phyloP scores from a whole-genome alignment of 2,888 invertebrate species.

The Trachelus stipa region DNA sequence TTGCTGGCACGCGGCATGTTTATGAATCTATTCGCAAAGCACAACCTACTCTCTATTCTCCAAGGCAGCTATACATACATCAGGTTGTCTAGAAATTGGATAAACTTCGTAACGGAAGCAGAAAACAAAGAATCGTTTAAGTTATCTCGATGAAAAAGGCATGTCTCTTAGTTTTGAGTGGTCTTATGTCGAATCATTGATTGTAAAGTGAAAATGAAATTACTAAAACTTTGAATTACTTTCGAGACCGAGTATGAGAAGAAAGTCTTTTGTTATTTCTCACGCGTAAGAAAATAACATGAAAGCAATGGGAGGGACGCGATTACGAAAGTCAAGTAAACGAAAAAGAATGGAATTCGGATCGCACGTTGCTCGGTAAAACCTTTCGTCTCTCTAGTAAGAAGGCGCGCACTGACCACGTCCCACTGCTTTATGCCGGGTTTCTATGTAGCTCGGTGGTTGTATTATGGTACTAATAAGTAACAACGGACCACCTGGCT shows the following conservation, averaged over 20 bases:
- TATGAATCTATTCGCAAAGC: conserved; percentile 29
- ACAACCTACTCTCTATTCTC: conserved; percentile 10
- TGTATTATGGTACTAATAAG: conserved; percentile 46
- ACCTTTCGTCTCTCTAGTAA: background rate
- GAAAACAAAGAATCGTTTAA: too few relatives aligned
- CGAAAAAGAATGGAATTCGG: conserved; percentile 22
- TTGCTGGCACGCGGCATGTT: conserved; percentile 41
- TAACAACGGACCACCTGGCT: conserved; percentile 58
- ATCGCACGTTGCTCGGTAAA: conserved; percentile 6
- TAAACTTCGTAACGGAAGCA: too few relatives aligned
- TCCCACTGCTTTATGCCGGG: conserved; percentile 9
- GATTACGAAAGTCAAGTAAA: conserved; percentile 22
- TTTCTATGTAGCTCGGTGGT: conserved; percentile 24
- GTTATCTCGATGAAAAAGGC: too few relatives aligned
- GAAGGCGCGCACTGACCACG: background rate
- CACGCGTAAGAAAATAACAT: too few relatives aligned
- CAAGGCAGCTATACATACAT: too few relatives aligned
- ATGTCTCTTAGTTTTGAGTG: too few relatives aligned
- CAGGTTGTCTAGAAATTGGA: too few relatives aligned
- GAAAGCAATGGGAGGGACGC: conserved; percentile 19
- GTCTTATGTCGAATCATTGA: too few relatives aligned
- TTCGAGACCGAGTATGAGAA: too few relatives aligned
- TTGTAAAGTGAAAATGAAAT: too few relatives aligned
- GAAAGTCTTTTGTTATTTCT: too few relatives aligned
- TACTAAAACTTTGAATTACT: too few relatives aligned